Evolutionary conservation across 2,888 invertebrate genomes (phyloP).

Genomic region (Mayetiola destructor): DNA sequence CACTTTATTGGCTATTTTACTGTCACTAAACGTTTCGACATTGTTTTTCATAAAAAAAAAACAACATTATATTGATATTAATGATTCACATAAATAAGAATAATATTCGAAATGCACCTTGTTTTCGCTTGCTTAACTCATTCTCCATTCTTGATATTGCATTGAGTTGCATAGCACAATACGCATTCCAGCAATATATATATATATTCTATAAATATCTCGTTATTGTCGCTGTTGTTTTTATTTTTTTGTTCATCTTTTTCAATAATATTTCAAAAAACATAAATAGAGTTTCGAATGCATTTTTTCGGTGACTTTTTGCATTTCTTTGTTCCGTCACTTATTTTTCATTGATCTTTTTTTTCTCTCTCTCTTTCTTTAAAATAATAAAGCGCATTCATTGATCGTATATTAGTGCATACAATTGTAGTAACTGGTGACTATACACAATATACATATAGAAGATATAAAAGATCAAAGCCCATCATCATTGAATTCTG

Average conservation of each 20-base stretch:
- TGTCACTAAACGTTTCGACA: background rate
- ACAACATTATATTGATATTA: slow-evolving; percentile 3
- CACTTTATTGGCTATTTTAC: background rate
- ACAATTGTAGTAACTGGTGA: too few species aligned
- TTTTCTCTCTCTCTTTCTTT: too few species aligned
- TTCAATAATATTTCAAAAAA: too few species aligned
- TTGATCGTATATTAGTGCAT: too few species aligned
- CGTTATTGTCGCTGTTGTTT: background rate
- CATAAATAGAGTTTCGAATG: too few species aligned
- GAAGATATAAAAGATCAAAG: background rate
- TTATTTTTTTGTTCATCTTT: background rate
- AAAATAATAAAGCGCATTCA: too few species aligned
- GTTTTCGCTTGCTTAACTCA: background rate
- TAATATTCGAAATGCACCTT: background rate
- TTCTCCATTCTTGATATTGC: too few species aligned
- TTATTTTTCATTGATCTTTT: slow-evolving; percentile 7
- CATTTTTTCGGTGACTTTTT: too few species aligned
- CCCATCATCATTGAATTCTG: background rate
- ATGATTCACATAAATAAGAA: slow-evolving; percentile 1
- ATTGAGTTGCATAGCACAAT: background rate
- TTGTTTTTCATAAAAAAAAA: background rate
- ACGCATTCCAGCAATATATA: too few species aligned
- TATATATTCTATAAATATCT: too few species aligned
- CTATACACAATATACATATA: background rate
- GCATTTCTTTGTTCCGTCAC: slow-evolving; percentile 7